phyloP scores from a whole-genome alignment of 2,888 invertebrate genomes.

The Tinea trinotella region DNA sequence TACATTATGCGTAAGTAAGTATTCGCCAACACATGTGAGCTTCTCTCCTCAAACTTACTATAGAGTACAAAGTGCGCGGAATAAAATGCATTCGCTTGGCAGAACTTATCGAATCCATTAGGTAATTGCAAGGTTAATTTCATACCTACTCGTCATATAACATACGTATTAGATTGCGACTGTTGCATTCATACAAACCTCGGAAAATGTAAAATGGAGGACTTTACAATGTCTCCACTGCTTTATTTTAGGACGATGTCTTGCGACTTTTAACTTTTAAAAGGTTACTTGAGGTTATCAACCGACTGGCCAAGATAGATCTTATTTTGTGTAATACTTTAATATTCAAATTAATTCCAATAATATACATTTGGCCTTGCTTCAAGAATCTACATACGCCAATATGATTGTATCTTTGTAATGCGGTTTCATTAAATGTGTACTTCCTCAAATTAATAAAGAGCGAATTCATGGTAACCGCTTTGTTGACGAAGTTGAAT shows the following conservation, averaged over 20 bases:
- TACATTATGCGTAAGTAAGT: neutral
- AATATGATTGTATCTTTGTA: neutral
- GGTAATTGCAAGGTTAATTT: neutral
- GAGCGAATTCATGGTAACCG: too few relatives aligned
- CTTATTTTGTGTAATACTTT: neutral
- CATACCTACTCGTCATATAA: too few relatives aligned
- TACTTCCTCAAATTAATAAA: too few relatives aligned
- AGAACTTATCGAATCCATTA: neutral
- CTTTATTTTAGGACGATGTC: neutral
- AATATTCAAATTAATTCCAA: neutral
- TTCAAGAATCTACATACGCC: neutral
- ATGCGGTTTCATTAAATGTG: neutral
- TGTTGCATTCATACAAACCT: neutral
- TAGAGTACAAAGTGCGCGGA: slow-evolving; percentile 1
- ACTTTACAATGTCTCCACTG: neutral
- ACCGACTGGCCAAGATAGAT: slow-evolving; percentile 9
- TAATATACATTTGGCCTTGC: neutral
- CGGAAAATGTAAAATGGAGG: neutral
- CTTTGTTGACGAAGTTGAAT: too few relatives aligned
- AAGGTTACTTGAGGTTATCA: slow-evolving; percentile 20
- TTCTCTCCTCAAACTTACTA: too few relatives aligned
- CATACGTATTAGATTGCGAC: neutral
- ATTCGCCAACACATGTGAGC: neutral
- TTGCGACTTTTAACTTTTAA: neutral
- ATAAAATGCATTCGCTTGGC: neutral